Evolutionary conservation across 2,888 invertebrate genomes (phyloP).

Genomic region (Chesias legatella): DNA sequence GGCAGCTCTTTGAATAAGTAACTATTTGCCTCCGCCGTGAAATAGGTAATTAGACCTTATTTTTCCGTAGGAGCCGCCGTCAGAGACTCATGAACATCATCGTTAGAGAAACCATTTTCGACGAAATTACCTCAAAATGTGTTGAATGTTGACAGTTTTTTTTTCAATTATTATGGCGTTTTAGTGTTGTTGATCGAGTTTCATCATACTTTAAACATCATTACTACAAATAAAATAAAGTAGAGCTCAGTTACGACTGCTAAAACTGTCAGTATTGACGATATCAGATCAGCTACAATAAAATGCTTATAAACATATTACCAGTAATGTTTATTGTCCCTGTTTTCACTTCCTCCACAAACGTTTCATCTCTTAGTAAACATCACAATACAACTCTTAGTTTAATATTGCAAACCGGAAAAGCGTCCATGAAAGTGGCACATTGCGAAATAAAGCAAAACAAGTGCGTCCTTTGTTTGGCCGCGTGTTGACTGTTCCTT

Average conservation of each 20-base stretch:
- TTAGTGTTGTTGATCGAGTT: neutral
- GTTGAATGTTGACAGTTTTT: neutral
- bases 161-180: neutral
- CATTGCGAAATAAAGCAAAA: slow-evolving; percentile 68
- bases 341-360: slow-evolving; percentile 12
- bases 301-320: slow-evolving; percentile 2
- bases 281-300: no score
- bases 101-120: slow-evolving; percentile 15
- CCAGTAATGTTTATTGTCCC: slow-evolving; percentile 7
- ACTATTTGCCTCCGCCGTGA: slow-evolving; percentile 48
- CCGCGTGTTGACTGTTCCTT: slow-evolving; percentile 70
- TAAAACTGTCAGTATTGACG: no score
- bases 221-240: neutral
- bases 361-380: slow-evolving; percentile 12
- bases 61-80: slow-evolving; percentile 32
- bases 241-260: no score
- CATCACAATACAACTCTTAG: slow-evolving; percentile 24
- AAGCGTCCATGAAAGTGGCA: slow-evolving; percentile 55
- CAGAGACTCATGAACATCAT: slow-evolving; percentile 21
- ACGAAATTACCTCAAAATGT: slow-evolving; percentile 9
- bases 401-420: slow-evolving; percentile 47
- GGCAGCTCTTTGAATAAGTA: slow-evolving; percentile 50
- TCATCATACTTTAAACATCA: no score
- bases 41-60: slow-evolving; percentile 48
- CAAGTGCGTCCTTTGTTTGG: slow-evolving; percentile 70